Evolutionary conservation across 1,140 invertebrate genomes (phyloP).

Genomic region (Drosophila bifasciata): DNA sequence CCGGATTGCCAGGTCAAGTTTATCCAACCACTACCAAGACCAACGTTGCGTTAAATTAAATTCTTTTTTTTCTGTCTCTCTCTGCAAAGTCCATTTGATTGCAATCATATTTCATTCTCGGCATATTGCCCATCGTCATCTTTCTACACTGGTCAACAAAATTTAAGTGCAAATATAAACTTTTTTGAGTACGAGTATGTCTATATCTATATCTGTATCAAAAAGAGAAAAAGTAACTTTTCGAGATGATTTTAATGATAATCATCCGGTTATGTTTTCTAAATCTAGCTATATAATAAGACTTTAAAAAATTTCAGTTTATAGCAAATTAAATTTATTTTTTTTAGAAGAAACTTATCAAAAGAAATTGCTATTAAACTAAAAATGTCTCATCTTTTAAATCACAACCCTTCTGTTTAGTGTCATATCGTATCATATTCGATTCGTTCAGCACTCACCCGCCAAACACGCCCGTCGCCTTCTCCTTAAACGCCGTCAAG

Average conservation of each 20-base stretch:
- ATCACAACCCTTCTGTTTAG: constrained; percentile 5
- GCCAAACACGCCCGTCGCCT: constrained; percentile 77
- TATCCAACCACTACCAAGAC: constrained; percentile 49
- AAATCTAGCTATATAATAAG: too few relatives aligned
- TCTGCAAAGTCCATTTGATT: constrained; percentile 31
- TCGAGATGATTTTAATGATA: background rate
- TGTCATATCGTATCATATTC: constrained; percentile 16
- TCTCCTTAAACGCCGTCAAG: constrained; percentile 83
- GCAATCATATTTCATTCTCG: constrained; percentile 67
- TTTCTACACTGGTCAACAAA: constrained; percentile 34
- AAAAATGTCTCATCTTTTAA: background rate
- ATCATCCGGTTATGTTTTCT: background rate
- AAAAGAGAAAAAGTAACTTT: background rate
- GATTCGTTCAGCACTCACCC: constrained; percentile 73
- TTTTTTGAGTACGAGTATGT: background rate
- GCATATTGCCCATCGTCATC: constrained; percentile 38
- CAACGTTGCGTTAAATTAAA: constrained; percentile 84
- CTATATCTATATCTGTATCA: too few relatives aligned
- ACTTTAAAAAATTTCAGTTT: too few relatives aligned
- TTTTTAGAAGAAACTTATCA: too few relatives aligned
- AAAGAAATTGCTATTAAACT: too few relatives aligned
- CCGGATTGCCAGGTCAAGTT: constrained; percentile 57
- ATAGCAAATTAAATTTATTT: too few relatives aligned
- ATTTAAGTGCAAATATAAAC: background rate
- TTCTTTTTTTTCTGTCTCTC: constrained; percentile 42